Conservation (phyloP, 2,888 invertebrate genomes). For the Aphodius granarius region DNA sequence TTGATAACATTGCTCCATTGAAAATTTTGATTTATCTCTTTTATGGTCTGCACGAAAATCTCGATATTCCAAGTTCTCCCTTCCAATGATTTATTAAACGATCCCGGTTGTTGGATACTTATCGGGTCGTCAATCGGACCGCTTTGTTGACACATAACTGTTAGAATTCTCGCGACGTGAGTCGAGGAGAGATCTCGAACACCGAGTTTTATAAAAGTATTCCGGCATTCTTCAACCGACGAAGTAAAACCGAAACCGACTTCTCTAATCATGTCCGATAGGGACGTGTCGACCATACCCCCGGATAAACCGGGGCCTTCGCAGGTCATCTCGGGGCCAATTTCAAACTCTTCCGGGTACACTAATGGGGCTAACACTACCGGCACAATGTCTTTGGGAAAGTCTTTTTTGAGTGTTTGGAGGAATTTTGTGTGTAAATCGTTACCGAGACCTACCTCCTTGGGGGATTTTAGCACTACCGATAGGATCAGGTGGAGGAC, state of each 20-base stretch:
- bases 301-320: constrained; percentile 62
- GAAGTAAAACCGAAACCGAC: constrained; percentile 89
- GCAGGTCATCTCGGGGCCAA: constrained; percentile 66
- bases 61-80: constrained; percentile 85
- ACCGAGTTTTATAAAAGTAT: constrained; percentile 78
- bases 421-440: constrained; percentile 81
- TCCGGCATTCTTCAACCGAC: constrained; percentile 85
- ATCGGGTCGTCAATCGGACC: constrained; percentile 67
- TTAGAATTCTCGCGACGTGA: constrained; percentile 82
- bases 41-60: constrained; percentile 88
- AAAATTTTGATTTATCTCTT: constrained; percentile 83
- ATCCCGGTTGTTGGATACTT: constrained; percentile 64
- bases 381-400: constrained; percentile 85
- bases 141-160: constrained; percentile 85
- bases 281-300: constrained; percentile 72
- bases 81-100: constrained; percentile 54
- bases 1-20: constrained; percentile 92
- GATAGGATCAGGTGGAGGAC: constrained; percentile 80
- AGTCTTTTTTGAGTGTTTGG: constrained; percentile 80
- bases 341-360: constrained; percentile 76
- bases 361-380: constrained; percentile 87
- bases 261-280: constrained; percentile 89
- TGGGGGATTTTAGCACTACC: constrained; percentile 63
- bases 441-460: constrained; percentile 65
- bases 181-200: constrained; percentile 80